These are phyloP conservation scores for Melanotaenia pygmaea DNA, from an alignment of 2,797 vertebrate species.

Conservation along the genomic window DNA sequence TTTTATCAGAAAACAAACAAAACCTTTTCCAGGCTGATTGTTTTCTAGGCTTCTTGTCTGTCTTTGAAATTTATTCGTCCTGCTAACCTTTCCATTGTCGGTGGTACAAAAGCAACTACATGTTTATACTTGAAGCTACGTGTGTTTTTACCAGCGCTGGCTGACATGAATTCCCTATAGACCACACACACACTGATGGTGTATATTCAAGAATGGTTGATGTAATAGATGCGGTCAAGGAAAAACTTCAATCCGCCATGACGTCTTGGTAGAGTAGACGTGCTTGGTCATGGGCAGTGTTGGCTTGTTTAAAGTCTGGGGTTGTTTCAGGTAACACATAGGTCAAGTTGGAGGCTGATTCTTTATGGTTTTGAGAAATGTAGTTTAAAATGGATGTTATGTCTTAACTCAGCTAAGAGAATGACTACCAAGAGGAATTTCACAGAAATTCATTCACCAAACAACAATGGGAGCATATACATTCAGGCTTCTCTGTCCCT, in stretches of 20 bases:
- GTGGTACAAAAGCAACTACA: conserved; percentile 29
- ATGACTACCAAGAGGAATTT: neutral
- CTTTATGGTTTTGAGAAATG: conserved; percentile 1
- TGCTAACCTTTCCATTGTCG: conserved; percentile 35
- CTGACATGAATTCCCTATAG: conserved; percentile 3
- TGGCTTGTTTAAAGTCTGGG: conserved; percentile 17
- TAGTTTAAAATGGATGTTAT: conserved; percentile 1
- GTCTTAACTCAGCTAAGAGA: neutral
- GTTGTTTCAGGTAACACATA: conserved; percentile 16
- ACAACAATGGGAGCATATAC: neutral
- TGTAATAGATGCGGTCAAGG: neutral
- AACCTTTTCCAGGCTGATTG: conserved; percentile 38
- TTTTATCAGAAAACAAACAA: conserved; percentile 51
- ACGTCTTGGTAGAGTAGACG: conserved; percentile 8
- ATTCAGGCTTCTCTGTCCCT: neutral
- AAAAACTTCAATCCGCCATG: conserved; percentile 6
- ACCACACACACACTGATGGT: conserved; percentile 10
- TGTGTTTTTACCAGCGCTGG: conserved; percentile 22
- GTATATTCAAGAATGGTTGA: neutral
- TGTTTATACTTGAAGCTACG: conserved; percentile 31
- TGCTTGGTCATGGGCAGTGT: neutral
- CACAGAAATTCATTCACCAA: neutral
- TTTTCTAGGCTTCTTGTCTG: conserved; percentile 15
- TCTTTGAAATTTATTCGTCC: conserved; percentile 17
- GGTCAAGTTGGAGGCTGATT: neutral